A percentile compares a stretch with the other conserved stretches of the same genome.
Conservation (phyloP, 2,797 vertebrate species). For the Phalanger gymnotis region DNA sequence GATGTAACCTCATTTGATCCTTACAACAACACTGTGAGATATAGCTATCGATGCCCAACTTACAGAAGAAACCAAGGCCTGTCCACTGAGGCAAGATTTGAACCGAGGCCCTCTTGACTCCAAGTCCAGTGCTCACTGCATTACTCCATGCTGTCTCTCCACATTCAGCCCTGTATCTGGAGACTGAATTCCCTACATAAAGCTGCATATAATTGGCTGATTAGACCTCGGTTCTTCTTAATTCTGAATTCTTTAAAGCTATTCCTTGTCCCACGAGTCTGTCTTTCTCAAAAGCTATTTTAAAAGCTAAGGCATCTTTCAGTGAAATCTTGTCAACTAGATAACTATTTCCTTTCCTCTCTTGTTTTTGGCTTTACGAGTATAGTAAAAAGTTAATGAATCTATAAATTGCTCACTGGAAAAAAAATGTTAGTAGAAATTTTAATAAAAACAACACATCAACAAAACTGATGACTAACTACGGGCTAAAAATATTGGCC, state of each 20-base stretch:
- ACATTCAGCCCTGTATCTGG: neutral
- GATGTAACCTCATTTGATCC: neutral
- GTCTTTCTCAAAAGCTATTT: neutral
- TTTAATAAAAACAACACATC: constrained; percentile 72
- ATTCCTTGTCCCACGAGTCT: neutral
- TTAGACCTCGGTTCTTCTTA: constrained; percentile 19
- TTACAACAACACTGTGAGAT: neutral
- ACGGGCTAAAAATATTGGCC: constrained; percentile 38
- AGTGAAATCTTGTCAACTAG: constrained; percentile 57
- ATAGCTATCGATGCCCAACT: neutral
- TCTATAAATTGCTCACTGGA: constrained; percentile 77
- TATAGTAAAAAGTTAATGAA: constrained; percentile 80
- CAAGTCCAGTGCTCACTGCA: neutral
- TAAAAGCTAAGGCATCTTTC: constrained; percentile 58
- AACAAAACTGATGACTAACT: constrained; percentile 55
- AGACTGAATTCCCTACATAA: neutral
- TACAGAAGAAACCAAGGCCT: neutral
- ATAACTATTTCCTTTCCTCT: constrained; percentile 74
- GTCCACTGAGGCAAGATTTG: neutral
- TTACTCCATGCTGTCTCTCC: no score
- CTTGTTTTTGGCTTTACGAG: constrained; percentile 69
- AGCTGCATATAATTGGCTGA: neutral
- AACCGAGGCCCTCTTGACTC: neutral
- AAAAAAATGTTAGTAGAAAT: constrained; percentile 78
- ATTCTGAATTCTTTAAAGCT: neutral